phyloP scores from a whole-genome alignment of 2,888 invertebrate genomes.

The Nomada goodeniana region DNA sequence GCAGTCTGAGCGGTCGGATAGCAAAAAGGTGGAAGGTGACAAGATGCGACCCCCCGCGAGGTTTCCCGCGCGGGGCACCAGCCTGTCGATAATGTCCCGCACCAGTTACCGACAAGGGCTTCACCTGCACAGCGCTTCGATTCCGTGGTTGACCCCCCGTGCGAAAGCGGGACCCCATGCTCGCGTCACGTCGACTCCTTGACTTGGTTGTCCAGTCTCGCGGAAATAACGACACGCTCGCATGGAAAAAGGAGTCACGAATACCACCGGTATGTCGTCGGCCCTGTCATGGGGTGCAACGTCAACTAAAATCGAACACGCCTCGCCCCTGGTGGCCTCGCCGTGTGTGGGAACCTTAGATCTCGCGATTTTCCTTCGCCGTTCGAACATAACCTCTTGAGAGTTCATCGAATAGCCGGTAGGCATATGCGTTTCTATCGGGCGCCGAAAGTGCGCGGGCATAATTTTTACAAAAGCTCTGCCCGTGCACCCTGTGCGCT shows the following conservation, averaged over 20 bases:
- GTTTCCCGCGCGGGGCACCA: slow-evolving; percentile 83
- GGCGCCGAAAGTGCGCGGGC: slow-evolving; percentile 30
- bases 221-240: slow-evolving; percentile 81
- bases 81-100: slow-evolving; percentile 81
- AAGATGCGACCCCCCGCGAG: slow-evolving; percentile 76
- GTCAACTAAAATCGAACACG: slow-evolving; percentile 37
- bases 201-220: slow-evolving; percentile 80
- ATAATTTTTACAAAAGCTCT: slow-evolving; percentile 58
- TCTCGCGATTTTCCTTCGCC: slow-evolving; percentile 58
- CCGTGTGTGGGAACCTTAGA: slow-evolving; percentile 79
- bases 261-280: slow-evolving; percentile 51
- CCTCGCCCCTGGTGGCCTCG: slow-evolving; percentile 74
- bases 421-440: slow-evolving; percentile 55
- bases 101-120: slow-evolving; percentile 65
- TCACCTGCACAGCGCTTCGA: slow-evolving; percentile 60
- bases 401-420: slow-evolving; percentile 57
- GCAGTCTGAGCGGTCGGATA: slow-evolving; percentile 54
- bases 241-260: slow-evolving; percentile 63
- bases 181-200: slow-evolving; percentile 71
- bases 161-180: slow-evolving; percentile 71
- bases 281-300: slow-evolving; percentile 57
- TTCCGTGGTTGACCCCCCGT: slow-evolving; percentile 72
- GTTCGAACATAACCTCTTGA: slow-evolving; percentile 58
- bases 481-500: slow-evolving; percentile 53
- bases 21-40: slow-evolving; percentile 47